Evolutionary conservation across 2,113 vertebrate species (phyloP).

Genomic region (Ancistrus triradiatus): DNA sequence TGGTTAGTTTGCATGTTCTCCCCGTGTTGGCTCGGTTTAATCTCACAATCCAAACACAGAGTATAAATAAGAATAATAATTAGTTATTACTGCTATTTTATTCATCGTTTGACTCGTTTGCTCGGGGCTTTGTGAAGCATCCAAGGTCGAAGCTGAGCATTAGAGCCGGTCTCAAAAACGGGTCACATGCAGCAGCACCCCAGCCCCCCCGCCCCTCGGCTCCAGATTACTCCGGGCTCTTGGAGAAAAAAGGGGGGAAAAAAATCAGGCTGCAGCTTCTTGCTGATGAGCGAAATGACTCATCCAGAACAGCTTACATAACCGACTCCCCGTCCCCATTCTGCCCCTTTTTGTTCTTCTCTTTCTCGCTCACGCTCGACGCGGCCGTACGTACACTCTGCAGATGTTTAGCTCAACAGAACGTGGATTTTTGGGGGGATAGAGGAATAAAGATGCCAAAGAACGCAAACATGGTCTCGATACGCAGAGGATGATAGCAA

Average conservation of each 20-base stretch:
- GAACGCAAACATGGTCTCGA: too few relatives aligned
- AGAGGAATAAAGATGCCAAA: too few relatives aligned
- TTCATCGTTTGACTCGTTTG: too few relatives aligned
- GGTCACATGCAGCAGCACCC: slow-evolving; percentile 34
- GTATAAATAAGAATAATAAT: too few relatives aligned
- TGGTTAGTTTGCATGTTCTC: too few relatives aligned
- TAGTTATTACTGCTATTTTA: too few relatives aligned
- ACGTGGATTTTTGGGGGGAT: too few relatives aligned
- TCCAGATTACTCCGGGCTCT: slow-evolving; percentile 42
- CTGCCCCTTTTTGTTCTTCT: slow-evolving; percentile 44
- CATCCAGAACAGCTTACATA: slow-evolving; percentile 58
- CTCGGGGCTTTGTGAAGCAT: not conserved
- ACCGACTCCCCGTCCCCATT: slow-evolving; percentile 54
- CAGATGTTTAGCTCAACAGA: too few relatives aligned
- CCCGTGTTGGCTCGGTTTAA: too few relatives aligned
- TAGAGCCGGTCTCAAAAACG: slow-evolving; percentile 33
- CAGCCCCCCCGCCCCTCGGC: slow-evolving; percentile 17
- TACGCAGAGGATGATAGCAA: too few relatives aligned
- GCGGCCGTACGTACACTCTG: too few relatives aligned
- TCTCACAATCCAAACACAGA: too few relatives aligned
- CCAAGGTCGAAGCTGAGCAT: slow-evolving; percentile 9
- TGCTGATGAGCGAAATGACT: slow-evolving; percentile 63
- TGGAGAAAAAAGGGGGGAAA: not conserved
- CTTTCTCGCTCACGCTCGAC: not conserved
- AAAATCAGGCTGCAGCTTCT: slow-evolving; percentile 21